These are phyloP conservation scores for Pseudolaguvia tuberculata DNA, from an alignment of 2,113 vertebrate species.

Conservation along the genomic window DNA sequence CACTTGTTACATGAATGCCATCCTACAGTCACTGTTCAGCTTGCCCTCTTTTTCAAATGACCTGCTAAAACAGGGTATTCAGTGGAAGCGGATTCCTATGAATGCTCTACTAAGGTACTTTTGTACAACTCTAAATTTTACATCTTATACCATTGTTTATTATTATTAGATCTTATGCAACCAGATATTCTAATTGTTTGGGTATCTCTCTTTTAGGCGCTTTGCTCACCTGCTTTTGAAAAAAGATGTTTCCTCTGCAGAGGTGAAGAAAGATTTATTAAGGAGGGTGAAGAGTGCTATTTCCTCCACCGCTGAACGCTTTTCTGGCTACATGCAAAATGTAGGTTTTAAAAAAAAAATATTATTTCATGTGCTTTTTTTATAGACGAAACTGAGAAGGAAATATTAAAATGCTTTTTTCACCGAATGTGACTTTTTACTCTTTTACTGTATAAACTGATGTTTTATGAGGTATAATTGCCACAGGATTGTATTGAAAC, in stretches of 20 bases:
- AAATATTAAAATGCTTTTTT: no score
- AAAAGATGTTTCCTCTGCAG: conserved; percentile 89
- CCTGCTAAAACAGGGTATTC: conserved; percentile 90
- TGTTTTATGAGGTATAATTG: no score
- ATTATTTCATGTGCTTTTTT: no score
- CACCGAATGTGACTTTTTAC: no score
- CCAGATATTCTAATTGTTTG: neutral
- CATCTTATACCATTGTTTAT: neutral
- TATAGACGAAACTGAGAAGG: no score
- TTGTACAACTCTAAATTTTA: neutral
- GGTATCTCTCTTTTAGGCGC: conserved; percentile 67
- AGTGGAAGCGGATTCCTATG: conserved; percentile 89
- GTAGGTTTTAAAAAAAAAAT: no score
- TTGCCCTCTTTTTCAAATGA: conserved; percentile 94
- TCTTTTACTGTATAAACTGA: no score
- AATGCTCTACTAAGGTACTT: conserved; percentile 91
- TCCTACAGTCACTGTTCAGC: conserved; percentile 96
- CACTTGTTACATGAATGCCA: conserved; percentile 99
- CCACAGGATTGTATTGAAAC: no score
- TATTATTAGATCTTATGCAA: no score
- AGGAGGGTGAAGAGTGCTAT: conserved; percentile 97
- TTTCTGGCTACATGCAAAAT: conserved; percentile 98
- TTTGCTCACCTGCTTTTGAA: conserved; percentile 93
- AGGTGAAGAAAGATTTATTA: conserved; percentile 91
- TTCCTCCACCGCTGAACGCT: conserved; percentile 93